Conservation (phyloP, 2,113 vertebrate genomes). For the Zosterops japonicus region DNA sequence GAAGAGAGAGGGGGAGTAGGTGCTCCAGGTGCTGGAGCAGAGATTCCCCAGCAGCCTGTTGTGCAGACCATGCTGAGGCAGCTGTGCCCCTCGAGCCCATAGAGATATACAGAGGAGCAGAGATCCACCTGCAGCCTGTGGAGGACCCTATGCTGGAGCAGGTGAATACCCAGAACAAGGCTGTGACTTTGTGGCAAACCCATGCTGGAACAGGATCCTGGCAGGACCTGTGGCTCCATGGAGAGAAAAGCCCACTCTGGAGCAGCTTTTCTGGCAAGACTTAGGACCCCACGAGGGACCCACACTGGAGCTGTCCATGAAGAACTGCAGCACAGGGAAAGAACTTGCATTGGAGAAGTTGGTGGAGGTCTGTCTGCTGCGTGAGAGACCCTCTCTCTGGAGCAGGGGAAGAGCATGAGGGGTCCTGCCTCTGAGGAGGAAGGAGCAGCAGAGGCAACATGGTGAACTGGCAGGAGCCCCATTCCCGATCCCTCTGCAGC, state of each 20-base stretch:
- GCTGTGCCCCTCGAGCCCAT: background rate
- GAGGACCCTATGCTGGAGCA: background rate
- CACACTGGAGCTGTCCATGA: too few species aligned
- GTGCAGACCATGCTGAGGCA: background rate
- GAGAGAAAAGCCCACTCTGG: fast-evolving
- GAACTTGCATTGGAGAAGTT: background rate
- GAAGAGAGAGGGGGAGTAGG: background rate
- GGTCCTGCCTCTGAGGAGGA: background rate
- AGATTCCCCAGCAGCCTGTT: background rate
- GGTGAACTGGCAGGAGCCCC: background rate
- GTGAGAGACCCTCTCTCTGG: background rate
- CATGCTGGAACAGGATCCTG: background rate
- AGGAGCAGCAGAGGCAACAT: background rate
- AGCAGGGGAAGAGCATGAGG: background rate
- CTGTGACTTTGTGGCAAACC: background rate
- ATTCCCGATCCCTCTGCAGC: background rate
- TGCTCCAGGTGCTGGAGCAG: background rate
- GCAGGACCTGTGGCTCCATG: background rate
- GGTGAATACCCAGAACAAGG: background rate
- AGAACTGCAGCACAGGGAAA: background rate
- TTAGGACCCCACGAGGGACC: fast-evolving
- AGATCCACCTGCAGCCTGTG: background rate
- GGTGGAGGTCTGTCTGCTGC: background rate
- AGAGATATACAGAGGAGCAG: background rate
- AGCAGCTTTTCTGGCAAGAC: background rate